Base-by-base conservation (phyloP, 2,113 vertebrate species). In the Phrynocephalus versicolor region DNA sequence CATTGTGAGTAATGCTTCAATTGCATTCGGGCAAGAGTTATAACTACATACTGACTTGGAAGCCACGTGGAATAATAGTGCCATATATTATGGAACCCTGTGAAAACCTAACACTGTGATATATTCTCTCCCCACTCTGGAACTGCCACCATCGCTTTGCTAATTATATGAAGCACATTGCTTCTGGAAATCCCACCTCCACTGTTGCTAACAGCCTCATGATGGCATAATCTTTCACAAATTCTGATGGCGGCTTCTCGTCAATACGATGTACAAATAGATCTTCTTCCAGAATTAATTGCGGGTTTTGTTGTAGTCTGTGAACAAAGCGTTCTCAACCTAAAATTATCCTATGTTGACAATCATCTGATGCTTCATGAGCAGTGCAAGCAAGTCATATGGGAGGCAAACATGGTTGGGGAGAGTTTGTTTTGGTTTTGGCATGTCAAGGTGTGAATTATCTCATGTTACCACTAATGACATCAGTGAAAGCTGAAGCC, bases 311-410 rank as follows among this genome's bases (percentile, higher is more conserved):
- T 82, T 55, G 73, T 33, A 60, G 55, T 72, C 69, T 72, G 81
- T 58, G 51, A 73, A 9, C 69, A 10, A 41, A 82, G 62, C 25
- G 60, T 39, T 82, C 37, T 55, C 81, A 82, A 58, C 33, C 51
- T 72, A 73, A 58, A 73, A 82, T 82, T 57, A 72, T 58, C 69
- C 72, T 71, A 82, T 72, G 67, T 82, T 72, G 58, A n/a, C 69
- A 82, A 82, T 82, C 72, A 58, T n/a, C 69, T 39, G 19, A 21
- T 72, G 51, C 81, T 82, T 33, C 72, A 7, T 72, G 58, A 15
- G 81, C 39, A 69, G 69, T 51, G 51, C 41, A 81, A 81, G 64
- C 14, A 81, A 55, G 65, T 81, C 30, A 35, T 69, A 41, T 35
- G n/a, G 25, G 35, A 60, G 35, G 41, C 57, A 73, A 82, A 30